Conservation (phyloP, 2,797 vertebrate genomes). For the Diplodus puntazzo region DNA sequence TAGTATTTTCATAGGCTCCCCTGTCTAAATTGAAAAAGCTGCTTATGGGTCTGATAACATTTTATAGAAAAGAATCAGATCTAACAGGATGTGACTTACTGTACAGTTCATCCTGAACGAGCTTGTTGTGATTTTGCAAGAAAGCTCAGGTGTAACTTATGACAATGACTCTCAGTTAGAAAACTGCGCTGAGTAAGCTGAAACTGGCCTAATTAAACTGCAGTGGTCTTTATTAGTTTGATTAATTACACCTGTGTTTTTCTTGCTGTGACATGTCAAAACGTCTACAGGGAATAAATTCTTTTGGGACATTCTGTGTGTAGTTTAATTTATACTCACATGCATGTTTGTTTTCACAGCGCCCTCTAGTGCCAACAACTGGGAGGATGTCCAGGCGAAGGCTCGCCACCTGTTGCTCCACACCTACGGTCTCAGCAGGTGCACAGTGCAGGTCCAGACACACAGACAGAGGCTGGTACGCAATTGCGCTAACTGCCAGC, state of each 20-base stretch:
- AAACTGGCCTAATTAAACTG: not conserved
- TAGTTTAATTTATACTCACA: not conserved
- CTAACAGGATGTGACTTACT: too few relatives aligned
- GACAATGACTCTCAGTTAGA: not conserved
- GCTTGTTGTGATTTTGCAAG: not conserved
- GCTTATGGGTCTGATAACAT: too few relatives aligned
- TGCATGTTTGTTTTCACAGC: conserved; percentile 78
- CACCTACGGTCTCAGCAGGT: conserved; percentile 91
- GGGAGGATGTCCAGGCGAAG: conserved; percentile 95
- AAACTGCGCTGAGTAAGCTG: not conserved
- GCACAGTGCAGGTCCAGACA: conserved; percentile 95
- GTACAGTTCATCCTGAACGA: too few relatives aligned
- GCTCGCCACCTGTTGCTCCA: conserved; percentile 91
- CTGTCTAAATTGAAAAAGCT: not conserved
- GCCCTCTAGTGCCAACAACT: conserved; percentile 89
- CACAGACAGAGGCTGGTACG: conserved; percentile 86
- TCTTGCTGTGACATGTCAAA: not conserved
- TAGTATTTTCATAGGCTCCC: not conserved
- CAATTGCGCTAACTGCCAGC: conserved; percentile 89
- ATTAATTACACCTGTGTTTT: not conserved
- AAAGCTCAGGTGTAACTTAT: not conserved
- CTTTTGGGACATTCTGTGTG: not conserved
- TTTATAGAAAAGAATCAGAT: too few relatives aligned
- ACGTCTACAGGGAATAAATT: not conserved
- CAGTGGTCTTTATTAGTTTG: not conserved